Base-by-base conservation (phyloP, 2,888 invertebrate genomes). In the Galerucella calmariensis region DNA sequence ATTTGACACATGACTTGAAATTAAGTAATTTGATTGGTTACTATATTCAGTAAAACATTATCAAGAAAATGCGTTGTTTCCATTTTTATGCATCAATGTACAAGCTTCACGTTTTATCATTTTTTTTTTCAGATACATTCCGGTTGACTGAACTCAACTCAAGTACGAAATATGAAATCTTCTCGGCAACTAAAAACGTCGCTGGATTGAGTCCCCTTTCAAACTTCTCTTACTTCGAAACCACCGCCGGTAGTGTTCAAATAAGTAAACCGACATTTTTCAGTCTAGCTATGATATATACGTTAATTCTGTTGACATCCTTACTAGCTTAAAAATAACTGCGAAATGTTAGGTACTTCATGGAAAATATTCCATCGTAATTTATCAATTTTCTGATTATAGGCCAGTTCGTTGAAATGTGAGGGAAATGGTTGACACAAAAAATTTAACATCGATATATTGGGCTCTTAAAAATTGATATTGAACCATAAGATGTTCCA, bases 101-200 rank as follows among this genome's bases (percentile, higher is more conserved):
- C 35, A 41, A 41, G 5, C 9, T 41, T 6, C 1, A 41, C 35
- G 8, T 67, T 12, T 59, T 71, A 10, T 41, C n/a, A 24, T 69
- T 79, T 20, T 20, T 62, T 75, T 75, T 83, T 84, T 73, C 83
- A 90, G 90, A 88, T 73, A 88, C 87, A 69, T 90, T 90, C 82
- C 84, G 88, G 5, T 82, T 91, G 59, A 86, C 85, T 16, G 86
- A 88, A 68, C 84, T 91, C 59, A 84, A 87, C 27, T 86, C 87
- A 44, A 87, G 89, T 78, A 90, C 90, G 2, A 87, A 86, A 48
- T 91, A 91, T 80, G 86, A 89, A 73, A 87, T 91, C 75, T 85
- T 89, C 68, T 91, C 89, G 1, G 90, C 91, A 46, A 88, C 90
- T 2, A 87, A 87, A 71, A 91, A 91, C 82, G 84, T 87, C 24